Evolutionary conservation across 2,113 vertebrate genomes (phyloP), one percentile per base, ranked within the genome.

Genomic region (Odobenus rosmarus): DNA sequence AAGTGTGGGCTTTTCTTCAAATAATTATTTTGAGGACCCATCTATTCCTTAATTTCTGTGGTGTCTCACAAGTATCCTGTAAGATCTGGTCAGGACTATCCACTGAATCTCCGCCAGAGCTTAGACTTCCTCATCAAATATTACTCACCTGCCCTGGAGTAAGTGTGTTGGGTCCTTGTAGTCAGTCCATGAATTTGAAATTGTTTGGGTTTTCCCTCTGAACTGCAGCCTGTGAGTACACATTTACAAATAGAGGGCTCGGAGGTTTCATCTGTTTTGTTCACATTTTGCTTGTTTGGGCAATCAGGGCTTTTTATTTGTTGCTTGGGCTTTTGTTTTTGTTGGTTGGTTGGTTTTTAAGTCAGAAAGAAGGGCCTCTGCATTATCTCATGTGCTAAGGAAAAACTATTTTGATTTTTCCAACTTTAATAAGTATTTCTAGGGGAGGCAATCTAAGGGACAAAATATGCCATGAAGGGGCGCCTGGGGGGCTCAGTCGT

Each of bases 331-430:
- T 55, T 88, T 81, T 72, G 46, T 18, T 8, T 57, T 76, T 67
- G 36, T 88, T 76, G 4, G 42, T 77, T 49, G 74, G 72, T 39
- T 72, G 7, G 64, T 96, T 69, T 94, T 80, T 77, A 62, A 96
- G n/a, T 86, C n/a, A 88, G 26, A 74, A 93, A 90, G 24, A 93
- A 57, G 71, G 39, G 39, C 72, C 51, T 92, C 46, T 94, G 62
- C 51, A 8, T 93, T 72, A 77, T n/a, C 80, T 90, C 61, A 46
- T 81, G 42, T 83, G 51, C 64, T 82, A 82, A 96, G 59, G 51
- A 55, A 91, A 96, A 97, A 51, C 7, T 39, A 9, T 79, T 93
- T 92, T 51, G 15, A n/a, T 84, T 92, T 96, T 95, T 96, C 55
- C 53, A 79, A 24, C 21, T 24, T 86, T n/a, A 90, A 4, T 86